Percentiles rank a stretch among this genome's conserved stretches.
phyloP scores from a whole-genome alignment of 1,140 invertebrate genomes.

The Platorchestia sp. region DNA sequence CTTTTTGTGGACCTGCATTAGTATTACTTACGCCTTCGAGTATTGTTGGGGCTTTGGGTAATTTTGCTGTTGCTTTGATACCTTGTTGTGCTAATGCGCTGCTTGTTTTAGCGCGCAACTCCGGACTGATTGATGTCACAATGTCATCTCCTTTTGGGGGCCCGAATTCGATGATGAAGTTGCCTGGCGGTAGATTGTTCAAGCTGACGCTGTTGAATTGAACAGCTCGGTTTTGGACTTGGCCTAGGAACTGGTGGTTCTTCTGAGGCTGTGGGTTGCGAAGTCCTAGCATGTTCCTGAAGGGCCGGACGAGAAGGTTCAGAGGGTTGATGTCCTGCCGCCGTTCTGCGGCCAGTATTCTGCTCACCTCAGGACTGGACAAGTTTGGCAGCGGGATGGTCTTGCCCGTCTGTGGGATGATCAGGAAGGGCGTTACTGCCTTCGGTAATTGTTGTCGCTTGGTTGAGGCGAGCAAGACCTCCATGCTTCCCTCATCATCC shows the following conservation, averaged over 20 bases:
- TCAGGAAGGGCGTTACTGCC: not conserved
- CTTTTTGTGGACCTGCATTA: not conserved
- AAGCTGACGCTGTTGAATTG: not conserved
- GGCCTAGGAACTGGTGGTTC: not conserved
- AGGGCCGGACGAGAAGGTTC: not conserved
- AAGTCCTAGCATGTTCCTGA: not conserved
- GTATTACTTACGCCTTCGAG: not conserved
- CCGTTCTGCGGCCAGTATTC: constrained; percentile 13
- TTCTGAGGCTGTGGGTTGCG: not conserved
- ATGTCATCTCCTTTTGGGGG: constrained; percentile 38
- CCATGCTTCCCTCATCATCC: not conserved
- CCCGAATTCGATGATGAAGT: constrained; percentile 40
- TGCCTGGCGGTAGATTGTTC: constrained; percentile 1
- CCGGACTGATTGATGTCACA: not conserved
- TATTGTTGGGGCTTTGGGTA: not conserved
- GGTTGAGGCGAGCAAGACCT: not conserved
- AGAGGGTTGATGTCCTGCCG: constrained; percentile 40
- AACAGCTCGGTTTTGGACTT: not conserved
- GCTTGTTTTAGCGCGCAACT: not conserved
- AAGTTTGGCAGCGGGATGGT: constrained; percentile 5
- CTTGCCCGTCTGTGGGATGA: constrained; percentile 31
- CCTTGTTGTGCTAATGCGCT: not conserved
- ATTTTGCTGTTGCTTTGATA: not conserved
- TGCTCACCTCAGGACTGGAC: constrained; percentile 2
- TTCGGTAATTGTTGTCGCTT: not conserved